Base-by-base conservation (phyloP, 2,888 invertebrate genomes). In the Spialia ferax region DNA sequence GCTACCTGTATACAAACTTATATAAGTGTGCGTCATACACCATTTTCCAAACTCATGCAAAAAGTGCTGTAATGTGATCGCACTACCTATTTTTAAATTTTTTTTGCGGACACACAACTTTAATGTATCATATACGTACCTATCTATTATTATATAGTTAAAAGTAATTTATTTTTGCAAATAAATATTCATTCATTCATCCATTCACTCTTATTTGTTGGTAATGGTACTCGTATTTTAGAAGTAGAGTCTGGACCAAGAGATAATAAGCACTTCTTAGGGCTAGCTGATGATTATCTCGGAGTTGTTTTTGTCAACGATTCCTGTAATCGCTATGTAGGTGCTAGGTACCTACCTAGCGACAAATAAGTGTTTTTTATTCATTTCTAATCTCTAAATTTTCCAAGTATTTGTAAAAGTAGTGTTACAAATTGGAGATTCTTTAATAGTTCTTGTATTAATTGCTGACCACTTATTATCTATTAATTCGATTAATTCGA, bases 21-120 rank as follows among this genome's bases (percentile, higher is more conserved):
- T 65, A 42, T 65, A 65, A 65, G 20, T 42, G 42, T 59, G 65
- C 56, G 65, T 65, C 65, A 65, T 22, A 26, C n/a, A 26, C 42
- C 35, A 45, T 57, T 61, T 57, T 57, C 48, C 38, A 52, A 63
- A 63, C 45, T 50, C 22, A 48, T 48, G 18, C 48, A 64, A 64
- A 57, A 64, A 50, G 15, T 50, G 42, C 10, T 45, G 48, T 57
- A 57, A 57, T 57, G 18, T 50, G 32, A 52, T 15, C 61, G 50
- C 50, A 32, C 20, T 62, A 50, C n/a, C n/a, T n/a, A n/a, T n/a
- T 50, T 61, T 61, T 50, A 50, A 56, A 26, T 26, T 26, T n/a
- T n/a, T n/a, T n/a, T n/a, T n/a, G n/a, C n/a, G n/a, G n/a, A n/a
- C n/a, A n/a, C n/a, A n/a, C n/a, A 26, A 4, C 3, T 26, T 26